phyloP scores from a whole-genome alignment of 23 tunicate genomes.

The Phallusia fumigata region DNA sequence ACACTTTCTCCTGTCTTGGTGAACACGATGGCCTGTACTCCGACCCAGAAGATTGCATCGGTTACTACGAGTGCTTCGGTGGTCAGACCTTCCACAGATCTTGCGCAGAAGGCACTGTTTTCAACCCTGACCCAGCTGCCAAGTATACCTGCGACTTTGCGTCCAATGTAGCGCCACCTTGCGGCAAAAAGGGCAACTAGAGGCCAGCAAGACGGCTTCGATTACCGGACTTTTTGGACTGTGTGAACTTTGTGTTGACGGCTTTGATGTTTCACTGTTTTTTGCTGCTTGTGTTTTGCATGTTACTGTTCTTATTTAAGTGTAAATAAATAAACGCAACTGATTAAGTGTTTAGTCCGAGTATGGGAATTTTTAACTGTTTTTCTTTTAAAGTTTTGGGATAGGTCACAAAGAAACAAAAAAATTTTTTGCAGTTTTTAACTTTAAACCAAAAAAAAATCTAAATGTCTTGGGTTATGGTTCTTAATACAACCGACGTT shows the following conservation, averaged over 20 bases:
- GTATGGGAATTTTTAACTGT: too few relatives aligned
- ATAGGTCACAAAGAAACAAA: too few relatives aligned
- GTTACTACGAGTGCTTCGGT: conserved; percentile 29
- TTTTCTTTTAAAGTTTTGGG: too few relatives aligned
- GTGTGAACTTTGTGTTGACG: too few relatives aligned
- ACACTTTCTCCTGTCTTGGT: conserved; percentile 16
- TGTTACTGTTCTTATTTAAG: background rate
- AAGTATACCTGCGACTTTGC: conserved; percentile 16
- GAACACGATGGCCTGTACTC: conserved; percentile 29
- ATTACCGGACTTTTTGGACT: too few relatives aligned
- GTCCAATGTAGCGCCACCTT: conserved; percentile 31
- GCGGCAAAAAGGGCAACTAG: conserved; percentile 17
- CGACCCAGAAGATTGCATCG: conserved; percentile 21
- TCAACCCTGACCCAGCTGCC: background rate
- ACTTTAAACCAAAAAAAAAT: too few relatives aligned
- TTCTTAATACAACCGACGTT: too few relatives aligned
- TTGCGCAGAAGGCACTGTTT: conserved; percentile 28
- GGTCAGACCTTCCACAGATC: conserved; percentile 18
- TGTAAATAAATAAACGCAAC: background rate
- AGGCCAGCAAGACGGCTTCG: too few relatives aligned
- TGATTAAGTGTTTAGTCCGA: too few relatives aligned
- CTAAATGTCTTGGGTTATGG: too few relatives aligned
- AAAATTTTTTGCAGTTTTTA: too few relatives aligned
- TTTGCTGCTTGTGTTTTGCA: background rate
- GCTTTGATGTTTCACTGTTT: background rate